Conservation (phyloP, 2,888 invertebrate species). For the Papilio gigon region DNA sequence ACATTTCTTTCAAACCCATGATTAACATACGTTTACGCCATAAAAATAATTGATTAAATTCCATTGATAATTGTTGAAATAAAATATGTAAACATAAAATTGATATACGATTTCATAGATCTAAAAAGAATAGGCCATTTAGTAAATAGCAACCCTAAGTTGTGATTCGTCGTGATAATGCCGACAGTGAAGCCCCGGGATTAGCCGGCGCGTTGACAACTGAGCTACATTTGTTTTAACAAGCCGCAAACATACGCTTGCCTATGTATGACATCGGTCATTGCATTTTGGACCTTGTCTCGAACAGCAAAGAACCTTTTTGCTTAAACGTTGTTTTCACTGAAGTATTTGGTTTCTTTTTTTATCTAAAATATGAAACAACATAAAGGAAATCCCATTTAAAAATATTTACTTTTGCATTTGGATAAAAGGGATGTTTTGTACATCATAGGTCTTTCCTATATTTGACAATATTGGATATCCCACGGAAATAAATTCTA, state of each 20-base stretch:
- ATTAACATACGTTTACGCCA: too few relatives aligned
- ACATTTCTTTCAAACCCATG: too few relatives aligned
- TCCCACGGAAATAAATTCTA: too few relatives aligned
- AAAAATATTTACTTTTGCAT: slow-evolving; percentile 24
- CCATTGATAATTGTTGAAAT: background rate
- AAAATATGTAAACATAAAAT: background rate
- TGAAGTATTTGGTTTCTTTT: background rate
- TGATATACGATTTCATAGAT: slow-evolving; percentile 1
- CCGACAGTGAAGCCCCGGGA: slow-evolving; percentile 54
- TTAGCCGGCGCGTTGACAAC: slow-evolving; percentile 56
- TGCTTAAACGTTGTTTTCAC: background rate
- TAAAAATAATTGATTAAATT: too few relatives aligned
- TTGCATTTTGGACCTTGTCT: slow-evolving; percentile 9
- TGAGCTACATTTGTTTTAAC: slow-evolving; percentile 53
- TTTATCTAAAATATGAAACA: slow-evolving; percentile 27
- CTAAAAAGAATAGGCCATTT: slow-evolving; percentile 24
- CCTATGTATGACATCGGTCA: slow-evolving; percentile 26
- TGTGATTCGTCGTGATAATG: slow-evolving; percentile 50
- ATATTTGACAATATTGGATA: background rate
- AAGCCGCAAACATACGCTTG: slow-evolving; percentile 41
- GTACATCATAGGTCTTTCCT: background rate
- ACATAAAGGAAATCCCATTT: slow-evolving; percentile 29
- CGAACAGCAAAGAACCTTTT: background rate
- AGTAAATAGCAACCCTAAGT: slow-evolving; percentile 42
- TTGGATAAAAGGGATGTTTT: slow-evolving; percentile 11